Evolutionary conservation across 2,113 vertebrate genomes (phyloP).

Genomic region (Elephantulus edwardii): DNA sequence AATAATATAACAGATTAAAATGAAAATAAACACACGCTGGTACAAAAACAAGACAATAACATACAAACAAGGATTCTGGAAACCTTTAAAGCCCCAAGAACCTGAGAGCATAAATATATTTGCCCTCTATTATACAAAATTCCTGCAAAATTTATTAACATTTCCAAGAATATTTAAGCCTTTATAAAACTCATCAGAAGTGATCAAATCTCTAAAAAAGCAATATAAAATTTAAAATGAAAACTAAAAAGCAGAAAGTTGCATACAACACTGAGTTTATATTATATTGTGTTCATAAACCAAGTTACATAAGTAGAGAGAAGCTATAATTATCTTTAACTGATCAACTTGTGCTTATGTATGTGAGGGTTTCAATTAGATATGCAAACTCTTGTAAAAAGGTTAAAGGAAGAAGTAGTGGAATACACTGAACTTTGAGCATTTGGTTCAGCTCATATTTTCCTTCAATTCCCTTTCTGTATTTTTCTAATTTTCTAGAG

Average conservation of each 20-base stretch:
- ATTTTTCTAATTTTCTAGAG: slow-evolving; percentile 54
- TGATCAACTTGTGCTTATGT: background rate
- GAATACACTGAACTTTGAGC: background rate
- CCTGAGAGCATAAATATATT: background rate
- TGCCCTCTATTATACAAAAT: slow-evolving; percentile 31
- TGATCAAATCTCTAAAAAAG: slow-evolving; percentile 49
- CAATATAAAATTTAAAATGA: slow-evolving; percentile 35
- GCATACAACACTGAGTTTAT: background rate
- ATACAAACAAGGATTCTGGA: slow-evolving; percentile 10
- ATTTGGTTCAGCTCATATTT: slow-evolving; percentile 13
- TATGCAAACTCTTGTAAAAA: background rate
- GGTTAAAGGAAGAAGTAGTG: background rate
- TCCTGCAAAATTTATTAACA: slow-evolving; percentile 38
- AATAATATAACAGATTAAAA: slow-evolving; percentile 39
- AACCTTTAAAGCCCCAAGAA: background rate
- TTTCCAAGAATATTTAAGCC: slow-evolving; percentile 60
- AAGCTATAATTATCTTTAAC: too few relatives aligned
- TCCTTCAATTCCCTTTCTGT: slow-evolving; percentile 5
- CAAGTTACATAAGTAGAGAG: background rate
- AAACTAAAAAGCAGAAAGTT: background rate
- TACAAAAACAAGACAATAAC: slow-evolving; percentile 1
- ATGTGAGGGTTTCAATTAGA: background rate
- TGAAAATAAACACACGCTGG: slow-evolving; percentile 42
- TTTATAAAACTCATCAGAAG: slow-evolving; percentile 58
- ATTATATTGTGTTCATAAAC: slow-evolving; percentile 28